Conservation (phyloP, 2,797 vertebrate genomes). For the Ctenochaetus hawaiiensis region DNA sequence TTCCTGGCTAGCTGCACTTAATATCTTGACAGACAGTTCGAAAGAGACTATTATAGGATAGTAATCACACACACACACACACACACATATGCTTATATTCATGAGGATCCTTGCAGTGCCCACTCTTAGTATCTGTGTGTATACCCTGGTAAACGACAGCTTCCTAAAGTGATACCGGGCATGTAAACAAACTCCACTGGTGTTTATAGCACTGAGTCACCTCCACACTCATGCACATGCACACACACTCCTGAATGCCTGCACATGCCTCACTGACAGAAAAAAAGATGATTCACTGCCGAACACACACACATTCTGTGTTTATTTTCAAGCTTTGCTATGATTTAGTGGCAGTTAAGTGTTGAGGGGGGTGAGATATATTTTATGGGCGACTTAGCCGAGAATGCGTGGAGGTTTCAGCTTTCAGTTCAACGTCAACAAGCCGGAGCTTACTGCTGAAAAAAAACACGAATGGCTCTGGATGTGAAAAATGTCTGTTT, state of each 20-base stretch:
- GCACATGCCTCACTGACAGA: conserved; percentile 45
- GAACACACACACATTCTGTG: conserved; percentile 7
- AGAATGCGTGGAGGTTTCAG: conserved; percentile 39
- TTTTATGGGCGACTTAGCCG: conserved; percentile 26
- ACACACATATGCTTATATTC: conserved; percentile 2
- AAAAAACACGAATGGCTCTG: conserved; percentile 24
- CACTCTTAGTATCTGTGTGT: conserved; percentile 52
- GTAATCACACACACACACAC: conserved; percentile 25
- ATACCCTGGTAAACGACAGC: conserved; percentile 41
- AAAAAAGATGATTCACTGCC: conserved; percentile 35
- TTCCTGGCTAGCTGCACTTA: conserved; percentile 71
- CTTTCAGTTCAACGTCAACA: conserved; percentile 46
- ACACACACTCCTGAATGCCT: conserved; percentile 18
- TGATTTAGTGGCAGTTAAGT: conserved; percentile 27
- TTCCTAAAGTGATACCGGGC: conserved; percentile 59
- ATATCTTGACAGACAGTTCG: conserved; percentile 62
- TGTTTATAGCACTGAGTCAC: conserved; percentile 57
- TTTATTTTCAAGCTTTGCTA: conserved; percentile 13
- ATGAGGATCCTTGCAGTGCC: conserved; percentile 10
- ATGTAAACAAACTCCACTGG: conserved; percentile 68
- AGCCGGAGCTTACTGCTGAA: conserved; percentile 9
- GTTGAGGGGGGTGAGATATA: not conserved
- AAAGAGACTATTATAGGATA: conserved; percentile 50
- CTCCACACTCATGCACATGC: conserved; percentile 19
- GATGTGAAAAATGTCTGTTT: not conserved